Base-by-base conservation (phyloP, 2,797 vertebrate genomes). In the Rhincodon typus region DNA sequence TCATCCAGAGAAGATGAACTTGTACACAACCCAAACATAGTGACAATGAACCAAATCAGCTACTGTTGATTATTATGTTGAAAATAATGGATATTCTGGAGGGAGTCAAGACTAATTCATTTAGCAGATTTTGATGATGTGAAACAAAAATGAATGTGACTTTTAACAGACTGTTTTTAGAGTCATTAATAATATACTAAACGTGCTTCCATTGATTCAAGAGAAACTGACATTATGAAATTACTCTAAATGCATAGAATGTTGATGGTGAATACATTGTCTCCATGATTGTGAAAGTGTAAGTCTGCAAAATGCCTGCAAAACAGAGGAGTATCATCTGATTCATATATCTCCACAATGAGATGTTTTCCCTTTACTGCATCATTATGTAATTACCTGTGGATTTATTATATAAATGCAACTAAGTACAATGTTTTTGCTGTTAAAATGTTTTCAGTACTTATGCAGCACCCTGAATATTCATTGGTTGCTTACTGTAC, bases 31-130 rank as follows among this genome's bases (percentile, higher is more conserved):
- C 69, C 17, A 57, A 53, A 46, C 25, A 25, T 50, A 77, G 70
- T 95, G 27, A 23, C 70, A 77, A 77, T 74, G 30, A 74, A 95
- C 15, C 70, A 77, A 94, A 53, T 34, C 42, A 50, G 53, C 30
- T 91, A 30, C 88, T 57, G 19, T 69, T 94, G 69, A 66, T 94
- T 12, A 50, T 72, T 77, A 53, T 74, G 50, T 50, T 72, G 27
- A 95, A 34, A 74, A 50, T 53, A 34, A 53, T 72, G 42, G 38
- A 95, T 95, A 38, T 46, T 94, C 46, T 94, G 69, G 27, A 53
- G 27, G 10, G 46, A 95, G 69, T 95, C 50, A 77, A 57, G 88
- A 42, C 42, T 50, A 77, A 94, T 94, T 94, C 93, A 72, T 69
- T 95, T 19, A 21, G 94, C 38, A 74, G 70, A 74, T 95, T 74